These are phyloP conservation scores for Rotaria macrura DNA, from an alignment of 2,888 invertebrate species.

Conservation along the genomic window DNA sequence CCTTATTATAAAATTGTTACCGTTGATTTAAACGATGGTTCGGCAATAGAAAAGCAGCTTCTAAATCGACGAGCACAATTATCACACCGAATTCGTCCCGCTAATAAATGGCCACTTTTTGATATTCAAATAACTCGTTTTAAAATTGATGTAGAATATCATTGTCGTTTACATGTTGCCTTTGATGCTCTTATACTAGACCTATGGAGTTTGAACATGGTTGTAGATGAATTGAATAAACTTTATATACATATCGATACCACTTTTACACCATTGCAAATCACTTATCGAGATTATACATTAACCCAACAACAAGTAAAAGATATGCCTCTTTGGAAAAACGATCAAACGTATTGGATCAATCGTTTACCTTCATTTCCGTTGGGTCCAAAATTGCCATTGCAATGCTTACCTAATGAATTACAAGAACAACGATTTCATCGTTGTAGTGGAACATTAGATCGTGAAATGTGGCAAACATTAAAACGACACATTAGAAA, in stretches of 20 bases:
- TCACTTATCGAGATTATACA: background rate
- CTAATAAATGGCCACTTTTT: background rate
- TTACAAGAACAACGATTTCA: background rate
- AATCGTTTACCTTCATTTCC: background rate
- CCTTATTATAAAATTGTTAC: background rate
- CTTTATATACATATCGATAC: background rate
- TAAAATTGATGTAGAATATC: no score
- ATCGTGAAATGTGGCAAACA: background rate
- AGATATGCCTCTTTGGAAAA: background rate
- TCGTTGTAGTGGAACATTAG: background rate
- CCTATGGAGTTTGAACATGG: background rate
- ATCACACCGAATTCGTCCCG: background rate
- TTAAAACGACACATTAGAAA: background rate
- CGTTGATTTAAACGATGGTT: no score
- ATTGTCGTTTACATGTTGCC: background rate
- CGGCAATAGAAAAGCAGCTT: no score
- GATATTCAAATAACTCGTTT: background rate
- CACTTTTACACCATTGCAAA: background rate
- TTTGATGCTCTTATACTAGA: background rate
- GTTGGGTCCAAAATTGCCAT: background rate
- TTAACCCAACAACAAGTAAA: background rate
- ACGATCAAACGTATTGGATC: background rate
- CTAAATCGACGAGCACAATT: background rate
- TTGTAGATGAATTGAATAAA: background rate
- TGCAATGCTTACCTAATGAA: background rate